Evolutionary conservation across 2,888 invertebrate genomes (phyloP), one percentile per base, ranked within the genome.

Genomic region (Serrognathus titanus): DNA sequence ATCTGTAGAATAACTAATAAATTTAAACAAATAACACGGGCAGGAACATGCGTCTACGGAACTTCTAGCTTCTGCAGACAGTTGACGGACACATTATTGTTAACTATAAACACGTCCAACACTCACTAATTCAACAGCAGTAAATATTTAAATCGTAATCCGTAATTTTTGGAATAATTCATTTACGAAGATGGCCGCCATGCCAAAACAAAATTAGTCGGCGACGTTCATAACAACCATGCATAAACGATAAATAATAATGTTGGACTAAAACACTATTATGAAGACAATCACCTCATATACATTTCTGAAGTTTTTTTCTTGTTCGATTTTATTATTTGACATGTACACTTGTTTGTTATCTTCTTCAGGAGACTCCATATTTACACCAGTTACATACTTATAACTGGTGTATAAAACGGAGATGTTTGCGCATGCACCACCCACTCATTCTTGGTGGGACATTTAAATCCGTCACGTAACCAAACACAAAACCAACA

Each of bases 301-400:
- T 66, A 75, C 72, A 63, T 68, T 71, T 65, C 74, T 64, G 72
- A 71, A 69, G 72, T 70, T 72, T 72, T 68, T 72, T 71, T 75
- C 74, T 69, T 69, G 71, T 55, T 74, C 72, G 69, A 68, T 72
- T 71, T 73, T 73, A 71, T 71, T 69, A 68, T 73, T 70, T 69
- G 69, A 67, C 70, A 68, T 70, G 71, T 69, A 72, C 70, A 71
- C 71, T 63, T 69, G 69, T 72, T 75, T 75, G 71, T 75, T 76
- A 72, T 73, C 73, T 68, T 75, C 75, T 69, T 73, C 75, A 66
- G 70, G 69, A 65, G 74, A 75, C 75, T 75, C 76, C 76, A 76
- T 76, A 74, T 75, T 76, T 75, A 75, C 73, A 73, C 70, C 53
- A 63, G 59, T 62, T 63, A 63, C 65, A 61, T 63, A 63, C 57